Conservation (phyloP, 2,888 invertebrate species). For the Julus scandinavius region DNA sequence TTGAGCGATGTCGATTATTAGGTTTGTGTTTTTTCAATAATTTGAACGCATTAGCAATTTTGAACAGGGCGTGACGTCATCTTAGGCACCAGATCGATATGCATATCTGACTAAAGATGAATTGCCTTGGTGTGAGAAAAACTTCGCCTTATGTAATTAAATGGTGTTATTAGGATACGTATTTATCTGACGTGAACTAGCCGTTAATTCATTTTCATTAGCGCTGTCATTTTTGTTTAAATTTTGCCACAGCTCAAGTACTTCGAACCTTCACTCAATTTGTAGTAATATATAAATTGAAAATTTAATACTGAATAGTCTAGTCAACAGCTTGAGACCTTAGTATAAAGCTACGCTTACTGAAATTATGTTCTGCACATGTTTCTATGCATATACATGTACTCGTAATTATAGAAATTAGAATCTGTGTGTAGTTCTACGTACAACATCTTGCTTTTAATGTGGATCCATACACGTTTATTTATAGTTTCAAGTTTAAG, state of each 20-base stretch:
- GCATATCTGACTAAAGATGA: neutral
- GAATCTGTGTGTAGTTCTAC: too few species aligned
- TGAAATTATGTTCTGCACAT: too few species aligned
- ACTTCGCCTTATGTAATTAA: neutral
- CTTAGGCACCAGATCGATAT: neutral
- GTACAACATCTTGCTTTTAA: too few species aligned
- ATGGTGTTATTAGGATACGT: neutral
- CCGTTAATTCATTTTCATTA: slow-evolving; percentile 17
- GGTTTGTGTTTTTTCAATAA: too few species aligned
- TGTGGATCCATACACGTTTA: too few species aligned
- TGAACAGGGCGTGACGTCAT: neutral
- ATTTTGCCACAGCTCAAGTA: neutral
- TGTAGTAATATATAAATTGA: neutral
- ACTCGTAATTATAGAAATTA: too few species aligned
- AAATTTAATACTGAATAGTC: neutral
- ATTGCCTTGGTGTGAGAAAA: neutral
- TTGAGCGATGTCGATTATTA: too few species aligned
- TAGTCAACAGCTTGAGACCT: too few species aligned
- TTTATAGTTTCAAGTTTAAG: too few species aligned
- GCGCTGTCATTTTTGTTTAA: neutral
- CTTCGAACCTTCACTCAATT: neutral
- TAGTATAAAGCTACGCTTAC: too few species aligned
- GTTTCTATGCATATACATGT: too few species aligned
- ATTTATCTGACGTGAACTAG: slow-evolving; percentile 14
- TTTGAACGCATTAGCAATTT: too few species aligned